Conservation (phyloP, 2,113 vertebrate genomes). For the Sinocyclocheilus rhinocerous region DNA sequence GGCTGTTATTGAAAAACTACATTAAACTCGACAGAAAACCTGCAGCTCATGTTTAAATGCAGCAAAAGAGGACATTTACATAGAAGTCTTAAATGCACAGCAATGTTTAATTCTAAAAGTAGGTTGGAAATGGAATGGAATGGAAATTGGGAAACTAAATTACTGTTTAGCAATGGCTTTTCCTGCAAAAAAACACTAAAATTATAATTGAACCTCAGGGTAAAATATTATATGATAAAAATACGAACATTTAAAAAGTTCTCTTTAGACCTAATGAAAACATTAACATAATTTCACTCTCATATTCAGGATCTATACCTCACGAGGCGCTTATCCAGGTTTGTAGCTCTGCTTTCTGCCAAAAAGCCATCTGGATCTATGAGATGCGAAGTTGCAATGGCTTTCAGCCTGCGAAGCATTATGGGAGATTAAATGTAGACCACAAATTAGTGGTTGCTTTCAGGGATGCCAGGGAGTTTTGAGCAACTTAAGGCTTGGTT, state of each 20-base stretch:
- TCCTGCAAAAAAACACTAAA: background rate
- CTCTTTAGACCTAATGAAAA: background rate
- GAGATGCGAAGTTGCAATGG: background rate
- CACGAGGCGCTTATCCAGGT: background rate
- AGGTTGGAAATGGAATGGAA: background rate
- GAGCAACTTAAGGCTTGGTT: conserved; percentile 9
- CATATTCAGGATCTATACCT: background rate
- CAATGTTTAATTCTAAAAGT: background rate
- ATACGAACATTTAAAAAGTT: background rate
- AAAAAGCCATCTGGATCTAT: background rate
- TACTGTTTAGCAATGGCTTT: background rate
- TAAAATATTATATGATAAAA: background rate
- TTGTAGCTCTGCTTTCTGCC: background rate
- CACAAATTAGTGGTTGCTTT: conserved; percentile 16
- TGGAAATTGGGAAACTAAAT: background rate
- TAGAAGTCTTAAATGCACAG: background rate
- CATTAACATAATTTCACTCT: background rate
- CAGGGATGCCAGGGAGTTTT: conserved; percentile 22
- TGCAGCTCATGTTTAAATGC: background rate
- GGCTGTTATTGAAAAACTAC: background rate
- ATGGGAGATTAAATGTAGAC: conserved; percentile 12
- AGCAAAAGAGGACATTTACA: background rate
- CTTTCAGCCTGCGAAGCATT: background rate
- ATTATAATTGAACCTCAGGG: background rate
- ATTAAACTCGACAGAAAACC: background rate